Evolutionary conservation across 2,797 vertebrate genomes (phyloP), one percentile per base, ranked within the genome.

Genomic region (Lutjanus campechanus): DNA sequence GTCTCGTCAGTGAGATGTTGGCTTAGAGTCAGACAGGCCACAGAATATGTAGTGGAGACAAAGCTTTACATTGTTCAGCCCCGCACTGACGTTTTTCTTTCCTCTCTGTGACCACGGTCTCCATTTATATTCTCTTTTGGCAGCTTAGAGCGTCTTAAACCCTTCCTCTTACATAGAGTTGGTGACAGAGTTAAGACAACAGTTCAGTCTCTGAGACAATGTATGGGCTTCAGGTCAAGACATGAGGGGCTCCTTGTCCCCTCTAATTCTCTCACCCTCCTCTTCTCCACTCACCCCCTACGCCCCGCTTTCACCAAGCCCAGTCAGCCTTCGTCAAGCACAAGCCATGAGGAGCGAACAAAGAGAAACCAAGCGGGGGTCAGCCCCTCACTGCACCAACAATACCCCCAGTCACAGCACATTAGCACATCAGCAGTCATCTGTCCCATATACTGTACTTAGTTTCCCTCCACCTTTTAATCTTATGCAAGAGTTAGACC

Each of bases 391-490:
- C 63, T 16, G 47, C 47, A 51, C 16, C 66, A 90, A 94, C 90
- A 93, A 90, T 86, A 62, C 82, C 76, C 77, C 56, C 73, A 85
- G 90, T 92, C 91, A 88, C 83, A 90, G 59, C 79, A 46, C 66
- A 87, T 94, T 90, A 92, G 88, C 77, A 82, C 88, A 81, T 88
- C 73, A 69, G 81, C 71, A 73, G 77, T 87, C 85, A 87, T 88
- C 81, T 91, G 80, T 83, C 84, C 61, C 77, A 69, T 79, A 50
- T 82, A 83, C 89, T 89, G 84, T 89, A 87, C 80, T 86, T 66
- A 17, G 25, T 62, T 81, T 63, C 76, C 68, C 72, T 63, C 80
- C 55, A 51, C 54, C 70, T 69, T 81, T 85, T 70, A 64, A 82
- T 88, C 60, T 78, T 56, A 68, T 53, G 73, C 65, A 62, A 68